Percentiles rank a stretch among this genome's conserved stretches.
Conservation (phyloP, 2,888 invertebrate species). For the Melieria crassipennis region DNA sequence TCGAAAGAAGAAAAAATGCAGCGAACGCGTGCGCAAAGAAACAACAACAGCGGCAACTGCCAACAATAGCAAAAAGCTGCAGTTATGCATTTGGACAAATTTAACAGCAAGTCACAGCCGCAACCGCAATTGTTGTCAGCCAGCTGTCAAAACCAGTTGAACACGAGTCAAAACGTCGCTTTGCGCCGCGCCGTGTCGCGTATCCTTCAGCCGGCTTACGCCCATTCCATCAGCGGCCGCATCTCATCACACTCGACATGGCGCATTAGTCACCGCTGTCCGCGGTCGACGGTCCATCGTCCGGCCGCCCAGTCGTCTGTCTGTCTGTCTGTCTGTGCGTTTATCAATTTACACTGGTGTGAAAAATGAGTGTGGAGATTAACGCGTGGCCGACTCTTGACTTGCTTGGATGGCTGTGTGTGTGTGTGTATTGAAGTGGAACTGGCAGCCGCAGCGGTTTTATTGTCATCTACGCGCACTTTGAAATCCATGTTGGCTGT, state of each 20-base stretch:
- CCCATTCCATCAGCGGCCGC: background rate
- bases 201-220: background rate
- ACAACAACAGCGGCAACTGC: conserved; percentile 19
- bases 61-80: conserved; percentile 13
- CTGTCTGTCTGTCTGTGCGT: conserved; percentile 6
- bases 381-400: conserved; percentile 14
- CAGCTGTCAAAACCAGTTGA: conserved; percentile 47
- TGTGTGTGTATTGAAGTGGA: too few relatives aligned
- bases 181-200: conserved; percentile 33
- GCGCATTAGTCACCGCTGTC: conserved; percentile 25
- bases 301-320: background rate
- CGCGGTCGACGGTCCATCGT: background rate
- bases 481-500: too few relatives aligned
- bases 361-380: conserved; percentile 31
- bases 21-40: conserved; percentile 3
- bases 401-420: too few relatives aligned
- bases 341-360: background rate
- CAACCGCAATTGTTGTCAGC: conserved; percentile 22
- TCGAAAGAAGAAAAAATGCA: too few relatives aligned
- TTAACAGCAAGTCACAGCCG: conserved; percentile 20
- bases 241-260: background rate
- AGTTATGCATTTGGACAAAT: background rate
- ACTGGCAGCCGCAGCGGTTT: too few relatives aligned
- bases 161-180: conserved; percentile 50
- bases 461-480: too few relatives aligned